These are phyloP conservation scores for Engraulis encrasicolus DNA, from an alignment of 2,113 vertebrate genomes.

Conservation along the genomic window DNA sequence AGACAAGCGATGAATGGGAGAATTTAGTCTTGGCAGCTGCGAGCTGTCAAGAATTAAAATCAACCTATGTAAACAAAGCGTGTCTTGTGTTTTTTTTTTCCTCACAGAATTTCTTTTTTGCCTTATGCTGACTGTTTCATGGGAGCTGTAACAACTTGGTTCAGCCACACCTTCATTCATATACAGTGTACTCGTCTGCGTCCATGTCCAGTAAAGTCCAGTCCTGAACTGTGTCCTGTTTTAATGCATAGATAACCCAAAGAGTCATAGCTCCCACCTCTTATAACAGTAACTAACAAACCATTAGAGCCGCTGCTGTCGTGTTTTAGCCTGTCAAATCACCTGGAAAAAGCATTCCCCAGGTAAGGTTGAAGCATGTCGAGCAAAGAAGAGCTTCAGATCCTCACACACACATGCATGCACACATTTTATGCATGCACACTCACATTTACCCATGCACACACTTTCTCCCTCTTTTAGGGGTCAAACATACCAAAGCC, in stretches of 20 bases:
- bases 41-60: conserved; percentile 13
- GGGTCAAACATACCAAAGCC: no score
- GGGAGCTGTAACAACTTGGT: background rate
- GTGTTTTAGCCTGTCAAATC: no score
- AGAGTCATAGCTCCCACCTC: background rate
- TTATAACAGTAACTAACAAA: background rate
- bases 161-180: background rate
- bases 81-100: background rate
- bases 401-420: no score
- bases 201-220: background rate
- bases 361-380: no score
- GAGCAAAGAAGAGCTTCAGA: no score
- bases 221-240: background rate
- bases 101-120: background rate
- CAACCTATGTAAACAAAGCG: conserved; percentile 6
- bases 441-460: no score
- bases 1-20: conserved; percentile 15
- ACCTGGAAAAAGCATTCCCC: no score
- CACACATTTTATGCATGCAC: no score
- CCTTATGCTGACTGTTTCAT: background rate
- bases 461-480: no score
- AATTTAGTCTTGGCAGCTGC: background rate
- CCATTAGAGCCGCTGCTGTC: no score
- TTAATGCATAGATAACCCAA: background rate
- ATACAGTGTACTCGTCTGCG: no score